Evolutionary conservation across 2,888 invertebrate species (phyloP).

Genomic region (Hydriomena furcata): DNA sequence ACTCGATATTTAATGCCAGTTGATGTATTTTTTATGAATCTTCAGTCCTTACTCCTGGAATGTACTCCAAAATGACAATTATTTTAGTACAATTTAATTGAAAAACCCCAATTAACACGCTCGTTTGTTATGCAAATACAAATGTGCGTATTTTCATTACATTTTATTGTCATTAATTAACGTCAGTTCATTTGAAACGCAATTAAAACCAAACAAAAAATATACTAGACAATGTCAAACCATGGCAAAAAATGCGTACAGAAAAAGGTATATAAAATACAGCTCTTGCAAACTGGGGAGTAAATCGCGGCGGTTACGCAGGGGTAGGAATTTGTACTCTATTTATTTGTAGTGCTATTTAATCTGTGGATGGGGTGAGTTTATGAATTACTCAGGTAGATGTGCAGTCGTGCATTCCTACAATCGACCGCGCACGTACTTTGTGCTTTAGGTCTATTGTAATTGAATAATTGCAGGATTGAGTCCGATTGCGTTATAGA

Average conservation of each 20-base stretch:
- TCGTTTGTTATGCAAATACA: constrained; percentile 16
- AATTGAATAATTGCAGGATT: constrained; percentile 23
- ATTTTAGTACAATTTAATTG: not conserved
- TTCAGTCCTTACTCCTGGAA: too few relatives aligned
- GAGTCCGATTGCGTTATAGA: not conserved
- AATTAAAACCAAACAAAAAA: constrained; percentile 2
- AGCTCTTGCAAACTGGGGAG: constrained; percentile 15
- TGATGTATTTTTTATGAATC: too few relatives aligned
- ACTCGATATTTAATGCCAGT: too few relatives aligned
- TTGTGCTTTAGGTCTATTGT: constrained; percentile 11
- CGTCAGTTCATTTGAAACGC: constrained; percentile 1
- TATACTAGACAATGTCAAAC: not conserved
- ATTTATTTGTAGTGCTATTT: constrained; percentile 15
- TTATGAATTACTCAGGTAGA: constrained; percentile 36
- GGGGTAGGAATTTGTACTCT: constrained; percentile 18
- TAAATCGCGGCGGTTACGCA: constrained; percentile 7
- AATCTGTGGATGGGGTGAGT: constrained; percentile 29
- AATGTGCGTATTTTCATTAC: constrained; percentile 18
- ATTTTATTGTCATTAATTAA: constrained; percentile 7
- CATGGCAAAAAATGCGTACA: not conserved
- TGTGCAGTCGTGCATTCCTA: constrained; percentile 23
- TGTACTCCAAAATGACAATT: too few relatives aligned
- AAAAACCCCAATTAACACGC: constrained; percentile 1
- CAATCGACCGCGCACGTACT: constrained; percentile 13
- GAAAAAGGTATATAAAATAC: constrained; percentile 9